Conservation (phyloP, 2,797 vertebrate species). For the Enteromius trimaculatus region DNA sequence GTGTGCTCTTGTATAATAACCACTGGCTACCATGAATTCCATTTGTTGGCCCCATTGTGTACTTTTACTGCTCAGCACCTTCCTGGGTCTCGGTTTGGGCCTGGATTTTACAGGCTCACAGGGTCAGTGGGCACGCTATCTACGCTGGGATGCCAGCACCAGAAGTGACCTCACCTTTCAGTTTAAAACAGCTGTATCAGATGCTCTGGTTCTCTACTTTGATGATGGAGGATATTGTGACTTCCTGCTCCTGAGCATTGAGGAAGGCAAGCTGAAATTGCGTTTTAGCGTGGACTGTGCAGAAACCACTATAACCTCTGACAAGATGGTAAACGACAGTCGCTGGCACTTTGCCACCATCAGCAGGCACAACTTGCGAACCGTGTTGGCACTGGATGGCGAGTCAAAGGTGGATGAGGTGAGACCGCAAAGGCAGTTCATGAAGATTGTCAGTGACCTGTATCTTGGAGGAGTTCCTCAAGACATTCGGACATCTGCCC, state of each 20-base stretch:
- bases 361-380: conserved; percentile 87
- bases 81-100: conserved; percentile 84
- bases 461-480: conserved; percentile 91
- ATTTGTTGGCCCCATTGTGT: conserved; percentile 79
- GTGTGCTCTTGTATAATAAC: conserved; percentile 57
- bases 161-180: conserved; percentile 94
- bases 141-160: conserved; percentile 96
- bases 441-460: conserved; percentile 95
- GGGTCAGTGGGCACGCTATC: conserved; percentile 95
- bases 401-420: conserved; percentile 86
- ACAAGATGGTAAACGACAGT: conserved; percentile 89
- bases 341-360: conserved; percentile 92
- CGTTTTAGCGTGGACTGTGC: conserved; percentile 93
- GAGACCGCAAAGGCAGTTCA: conserved; percentile 87
- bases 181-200: conserved; percentile 90
- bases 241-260: conserved; percentile 88
- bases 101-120: conserved; percentile 94
- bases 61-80: conserved; percentile 84
- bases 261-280: conserved; percentile 87
- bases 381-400: conserved; percentile 87
- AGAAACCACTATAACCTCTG: conserved; percentile 84
- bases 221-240: conserved; percentile 96
- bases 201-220: conserved; percentile 92
- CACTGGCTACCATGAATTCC: conserved; percentile 79
- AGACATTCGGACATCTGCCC: conserved; percentile 87